These are phyloP conservation scores for Lepidocolaptes lacrymiger DNA, from an alignment of 2,797 vertebrate genomes.

Conservation along the genomic window DNA sequence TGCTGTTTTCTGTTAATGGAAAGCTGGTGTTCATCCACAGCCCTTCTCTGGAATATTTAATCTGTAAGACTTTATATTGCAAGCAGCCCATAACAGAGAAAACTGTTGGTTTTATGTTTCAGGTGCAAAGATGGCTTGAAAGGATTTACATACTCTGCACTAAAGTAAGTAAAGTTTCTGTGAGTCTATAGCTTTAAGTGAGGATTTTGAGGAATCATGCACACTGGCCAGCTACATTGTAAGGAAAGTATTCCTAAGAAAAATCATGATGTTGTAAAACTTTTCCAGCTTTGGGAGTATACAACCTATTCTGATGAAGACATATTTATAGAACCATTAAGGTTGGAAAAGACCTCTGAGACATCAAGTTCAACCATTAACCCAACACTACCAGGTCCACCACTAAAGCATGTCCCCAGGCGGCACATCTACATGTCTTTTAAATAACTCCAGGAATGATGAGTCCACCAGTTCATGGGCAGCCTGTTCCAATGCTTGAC, in stretches of 20 bases:
- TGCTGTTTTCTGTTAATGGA: neutral
- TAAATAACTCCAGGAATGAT: rapidly evolving
- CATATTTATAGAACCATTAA: neutral
- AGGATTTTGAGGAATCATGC: neutral
- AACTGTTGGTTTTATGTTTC: slow-evolving; percentile 59
- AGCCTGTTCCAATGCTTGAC: neutral
- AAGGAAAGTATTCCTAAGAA: neutral
- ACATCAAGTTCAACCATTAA: neutral
- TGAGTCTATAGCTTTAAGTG: neutral
- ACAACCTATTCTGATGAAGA: neutral
- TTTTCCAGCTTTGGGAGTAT: neutral
- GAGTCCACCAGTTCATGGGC: neutral
- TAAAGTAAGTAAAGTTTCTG: slow-evolving; percentile 87
- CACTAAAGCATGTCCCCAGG: neutral
- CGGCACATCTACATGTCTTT: neutral
- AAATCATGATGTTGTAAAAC: neutral
- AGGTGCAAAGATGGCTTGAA: slow-evolving; percentile 96
- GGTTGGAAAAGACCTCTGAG: neutral
- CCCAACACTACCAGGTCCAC: neutral
- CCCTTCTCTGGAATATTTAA: neutral
- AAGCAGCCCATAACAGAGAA: neutral
- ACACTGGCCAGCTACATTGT: neutral
- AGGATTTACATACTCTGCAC: slow-evolving; percentile 94
- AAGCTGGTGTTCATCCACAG: neutral
- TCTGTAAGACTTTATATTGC: neutral